phyloP scores from a whole-genome alignment of 2,113 vertebrate species.

The Takifugu flavidus region DNA sequence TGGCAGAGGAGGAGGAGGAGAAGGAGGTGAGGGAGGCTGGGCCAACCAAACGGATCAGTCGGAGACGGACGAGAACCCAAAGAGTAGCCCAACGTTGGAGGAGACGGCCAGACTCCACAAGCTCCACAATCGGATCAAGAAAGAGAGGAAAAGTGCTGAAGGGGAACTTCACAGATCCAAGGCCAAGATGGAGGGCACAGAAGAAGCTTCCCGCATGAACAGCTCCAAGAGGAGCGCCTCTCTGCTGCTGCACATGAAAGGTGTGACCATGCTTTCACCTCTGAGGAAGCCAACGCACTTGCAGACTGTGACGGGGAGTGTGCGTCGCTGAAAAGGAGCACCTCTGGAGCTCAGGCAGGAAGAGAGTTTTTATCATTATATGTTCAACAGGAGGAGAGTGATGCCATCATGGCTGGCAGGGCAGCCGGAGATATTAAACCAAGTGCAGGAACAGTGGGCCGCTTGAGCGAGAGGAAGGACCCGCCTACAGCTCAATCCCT shows the following conservation, averaged over 20 bases:
- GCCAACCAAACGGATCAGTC: slow-evolving; percentile 42
- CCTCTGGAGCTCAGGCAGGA: slow-evolving; percentile 14
- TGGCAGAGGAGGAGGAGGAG: slow-evolving; percentile 32
- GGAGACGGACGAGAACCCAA: slow-evolving; percentile 50
- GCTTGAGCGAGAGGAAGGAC: slow-evolving; percentile 54
- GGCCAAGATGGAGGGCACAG: slow-evolving; percentile 49
- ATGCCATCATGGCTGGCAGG: slow-evolving; percentile 17
- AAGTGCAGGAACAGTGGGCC: slow-evolving; percentile 40
- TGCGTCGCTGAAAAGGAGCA: slow-evolving; percentile 14
- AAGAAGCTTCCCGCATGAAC: background rate
- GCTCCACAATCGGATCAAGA: slow-evolving; percentile 31
- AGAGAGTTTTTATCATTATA: slow-evolving; percentile 20
- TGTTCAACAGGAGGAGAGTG: slow-evolving; percentile 24
- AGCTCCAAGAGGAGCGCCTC: slow-evolving; percentile 24
- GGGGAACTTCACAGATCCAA: slow-evolving; percentile 16
- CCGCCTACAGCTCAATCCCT: slow-evolving; percentile 33
- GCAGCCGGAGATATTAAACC: slow-evolving; percentile 31
- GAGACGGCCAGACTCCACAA: slow-evolving; percentile 28
- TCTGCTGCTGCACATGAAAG: slow-evolving; percentile 4
- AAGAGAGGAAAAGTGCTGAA: slow-evolving; percentile 19
- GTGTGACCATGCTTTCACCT: slow-evolving; percentile 1
- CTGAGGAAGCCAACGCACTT: slow-evolving; percentile 20
- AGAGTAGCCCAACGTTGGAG: slow-evolving; percentile 30
- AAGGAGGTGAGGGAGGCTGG: slow-evolving; percentile 57
- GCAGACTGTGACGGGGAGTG: slow-evolving; percentile 6